Base-by-base conservation (phyloP, 1,140 invertebrate genomes). In the Dufourea novaeangliae region DNA sequence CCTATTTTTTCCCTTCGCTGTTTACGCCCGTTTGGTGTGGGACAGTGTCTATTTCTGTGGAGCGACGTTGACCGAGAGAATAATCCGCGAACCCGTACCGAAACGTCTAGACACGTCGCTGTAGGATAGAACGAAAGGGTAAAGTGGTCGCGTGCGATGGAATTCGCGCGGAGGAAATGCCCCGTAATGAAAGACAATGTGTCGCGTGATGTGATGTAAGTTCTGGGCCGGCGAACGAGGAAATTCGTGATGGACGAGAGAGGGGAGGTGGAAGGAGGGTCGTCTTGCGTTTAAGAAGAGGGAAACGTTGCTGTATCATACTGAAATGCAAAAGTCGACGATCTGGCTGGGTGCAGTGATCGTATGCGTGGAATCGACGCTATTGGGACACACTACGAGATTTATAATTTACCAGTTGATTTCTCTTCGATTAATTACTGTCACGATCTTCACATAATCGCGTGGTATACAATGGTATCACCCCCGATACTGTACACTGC, bases 131-230 rank as follows among this genome's bases (percentile, higher is more conserved):
- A 54, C 39, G 46, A 63, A 39, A 54, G 61, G 61, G 59, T 41
- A 41, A 56, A 62, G 29, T 25, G 37, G 20, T n/a, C 54, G 37
- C 27, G 69, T 37, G 57, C 69, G 41, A 25, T n/a, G 70, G 70
- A 72, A 72, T 63, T 63, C 25, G 17, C 70, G 46, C 61, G 71
- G 37, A 66, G 61, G 61, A 73, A 73, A 66, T 64, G 46, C 61
- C 71, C 37, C 20, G 71, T 64, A 73, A 73, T 39, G 37, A 73
- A 64, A 73, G 59, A 46, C 61, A 41, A 46, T 61, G 63, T 52
- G 70, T 73, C 70, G 50, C 70, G 59, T 54, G 71, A 73, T 39
- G 14, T 39, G 12, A 22, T 59, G 25, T 32, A 29, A 14, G 68
- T 70, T 50, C 22, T 11, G n/a, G 17, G 61, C 59, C 41, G 63